Evolutionary conservation across 2,113 vertebrate genomes (phyloP), one percentile per base, ranked within the genome.

Genomic region (Corythornis cristatus): DNA sequence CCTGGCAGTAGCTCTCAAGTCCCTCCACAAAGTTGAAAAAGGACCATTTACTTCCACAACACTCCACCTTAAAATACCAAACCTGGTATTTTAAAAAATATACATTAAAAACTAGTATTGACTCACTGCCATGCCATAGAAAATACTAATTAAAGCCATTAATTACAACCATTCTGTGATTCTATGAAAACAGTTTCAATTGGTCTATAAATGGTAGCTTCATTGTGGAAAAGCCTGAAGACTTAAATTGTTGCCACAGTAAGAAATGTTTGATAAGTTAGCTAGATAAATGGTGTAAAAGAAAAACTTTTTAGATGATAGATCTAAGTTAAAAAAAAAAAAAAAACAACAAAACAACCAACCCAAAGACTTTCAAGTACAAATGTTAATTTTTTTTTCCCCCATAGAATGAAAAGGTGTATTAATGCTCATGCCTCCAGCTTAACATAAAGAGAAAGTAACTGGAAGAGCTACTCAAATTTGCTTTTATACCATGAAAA

Each of bases 1-100:
- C 58, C 70, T 90, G 80, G 86, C 86, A 93, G 2, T 20, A 62
- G 23, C 56, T 88, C 51, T 23, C 53, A 31, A 70, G 71, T 43
- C 80, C 80, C 66, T 87, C 68, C 66, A 82, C 81, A 76, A 70
- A 54, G 66, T 45, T 94, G 42, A 83, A 82, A 78, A 77, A 84
- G 28, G 42, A 73, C 42, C 82, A 67, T 74, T 92, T 89, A 79
- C 93, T 95, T 96, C 74, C 51, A 90, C 60, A 89, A 77, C 54
- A 82, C 84, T 90, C 86, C 54, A 82, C 64, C 67, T 73, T 68
- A 72, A 92, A 86, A 94, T 70, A 88, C 21, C 68, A 84, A 58
- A 51, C 15, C 25, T 64, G 53, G 37, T 86, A 76, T 93, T 94
- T 94, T 91, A 68, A 7, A 21, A 82, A 81, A 90, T 54, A 60